A percentile compares a stretch with the other conserved stretches of the same genome.
phyloP scores from a whole-genome alignment of 2,797 vertebrate species.

The Gallinago solitaria region DNA sequence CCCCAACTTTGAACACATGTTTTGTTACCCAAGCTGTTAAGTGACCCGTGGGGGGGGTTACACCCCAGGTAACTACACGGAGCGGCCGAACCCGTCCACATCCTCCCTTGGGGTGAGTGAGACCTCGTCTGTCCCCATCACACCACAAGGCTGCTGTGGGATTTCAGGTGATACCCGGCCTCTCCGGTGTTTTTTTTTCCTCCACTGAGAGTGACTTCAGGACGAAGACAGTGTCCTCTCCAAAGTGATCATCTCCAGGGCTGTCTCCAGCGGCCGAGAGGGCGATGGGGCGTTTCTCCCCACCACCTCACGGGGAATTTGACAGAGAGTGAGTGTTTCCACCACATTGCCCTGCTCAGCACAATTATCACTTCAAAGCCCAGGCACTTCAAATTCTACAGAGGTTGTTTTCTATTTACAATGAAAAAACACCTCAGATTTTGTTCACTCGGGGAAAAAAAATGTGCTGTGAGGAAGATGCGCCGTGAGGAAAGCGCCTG shows the following conservation, averaged over 20 bases:
- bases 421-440: not conserved
- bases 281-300: not conserved
- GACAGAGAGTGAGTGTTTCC: not conserved
- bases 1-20: not conserved
- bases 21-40: not conserved
- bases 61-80: fast-evolving
- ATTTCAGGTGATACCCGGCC: not conserved
- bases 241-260: fast-evolving
- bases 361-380: not conserved
- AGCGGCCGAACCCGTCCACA: fast-evolving
- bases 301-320: no score
- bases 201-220: no score
- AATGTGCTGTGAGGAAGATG: not conserved
- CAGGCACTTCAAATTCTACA: not conserved
- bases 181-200: not conserved
- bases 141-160: not conserved
- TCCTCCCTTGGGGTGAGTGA: fast-evolving
- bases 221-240: not conserved
- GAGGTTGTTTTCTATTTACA: not conserved
- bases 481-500: not conserved
- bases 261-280: not conserved
- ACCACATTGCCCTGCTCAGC: not conserved
- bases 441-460: fast-evolving
- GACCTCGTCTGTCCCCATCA: fast-evolving
- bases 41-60: not conserved